Evolutionary conservation across 2,888 invertebrate genomes (phyloP).

Genomic region (Ornithoptera priamus): DNA sequence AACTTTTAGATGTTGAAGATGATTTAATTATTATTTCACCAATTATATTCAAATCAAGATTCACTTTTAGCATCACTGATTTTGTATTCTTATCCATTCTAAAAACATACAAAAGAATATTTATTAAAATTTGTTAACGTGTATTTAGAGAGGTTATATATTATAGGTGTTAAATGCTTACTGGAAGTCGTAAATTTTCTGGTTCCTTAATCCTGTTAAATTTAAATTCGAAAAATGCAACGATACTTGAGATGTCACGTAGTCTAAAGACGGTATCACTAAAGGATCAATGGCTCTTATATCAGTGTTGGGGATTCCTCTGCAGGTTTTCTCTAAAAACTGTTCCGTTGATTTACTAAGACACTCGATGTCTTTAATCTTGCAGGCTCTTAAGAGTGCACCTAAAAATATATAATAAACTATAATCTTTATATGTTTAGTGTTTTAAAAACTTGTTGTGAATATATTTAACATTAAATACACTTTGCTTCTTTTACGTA

Average conservation of each 20-base stretch:
- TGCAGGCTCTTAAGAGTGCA: slow-evolving; percentile 48
- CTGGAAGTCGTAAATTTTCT: slow-evolving; percentile 56
- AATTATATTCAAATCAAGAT: slow-evolving; percentile 47
- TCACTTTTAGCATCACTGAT: slow-evolving; percentile 55
- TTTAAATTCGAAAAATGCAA: slow-evolving; percentile 53
- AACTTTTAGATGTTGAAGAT: slow-evolving; percentile 43
- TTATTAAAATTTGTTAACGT: no score
- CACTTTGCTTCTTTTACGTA: no score
- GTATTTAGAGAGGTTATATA: not conserved
- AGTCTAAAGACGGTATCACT: slow-evolving; percentile 44
- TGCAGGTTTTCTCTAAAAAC: slow-evolving; percentile 55
- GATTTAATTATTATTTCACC: slow-evolving; percentile 47
- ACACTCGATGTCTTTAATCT: slow-evolving; percentile 55
- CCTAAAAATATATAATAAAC: slow-evolving; percentile 32
- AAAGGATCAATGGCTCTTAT: slow-evolving; percentile 59
- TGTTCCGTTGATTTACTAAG: slow-evolving; percentile 54
- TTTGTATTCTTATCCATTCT: slow-evolving; percentile 56
- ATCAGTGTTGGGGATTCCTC: slow-evolving; percentile 50
- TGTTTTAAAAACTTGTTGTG: no score
- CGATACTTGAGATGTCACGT: slow-evolving; percentile 40
- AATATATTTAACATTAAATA: no score
- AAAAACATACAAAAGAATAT: slow-evolving; percentile 32
- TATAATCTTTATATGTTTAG: no score
- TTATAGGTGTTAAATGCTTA: slow-evolving; percentile 39
- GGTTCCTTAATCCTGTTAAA: slow-evolving; percentile 57